Base-by-base conservation (phyloP, 2,888 invertebrate species). In the Xylota sylvarum region DNA sequence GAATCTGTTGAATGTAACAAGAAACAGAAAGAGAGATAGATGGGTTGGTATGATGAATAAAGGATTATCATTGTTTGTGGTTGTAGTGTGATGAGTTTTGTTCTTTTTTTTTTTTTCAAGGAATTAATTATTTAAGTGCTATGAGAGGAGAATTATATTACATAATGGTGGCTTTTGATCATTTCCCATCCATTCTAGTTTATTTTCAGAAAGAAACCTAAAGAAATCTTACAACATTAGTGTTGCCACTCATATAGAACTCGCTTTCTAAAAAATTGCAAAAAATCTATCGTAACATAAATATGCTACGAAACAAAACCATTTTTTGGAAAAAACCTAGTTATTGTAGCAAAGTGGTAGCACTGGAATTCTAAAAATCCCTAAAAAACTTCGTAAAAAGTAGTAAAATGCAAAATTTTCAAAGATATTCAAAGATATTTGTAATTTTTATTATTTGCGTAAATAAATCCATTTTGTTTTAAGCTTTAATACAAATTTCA, bases 1-100 rank as follows among this genome's bases (percentile, higher is more conserved):
- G 93, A 98, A 96, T 91, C 97, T 97, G 91, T 64, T 82, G 86
- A 86, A 72, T 86, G 37, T 67, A 72, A 73, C 62, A 46, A 67
- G 55, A 73, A 46, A 62, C 6, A 46, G 17, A 69, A 64, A 52
- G 17, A 40, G 19, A 30, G 23, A 19, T 12, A 9, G 14, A 55
- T 62, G 6, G 35, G 23, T 23, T 65, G 23, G 12, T 2, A 7
- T 32, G 19, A 60, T 74, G 46, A 74, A 69, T 74, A 55, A 69
- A 81, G 30, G 55, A 69, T 81, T 67, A 50, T 60, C 37, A 17
- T 79, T 55, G 37, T 30, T 32, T 64, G 46, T 48, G 9, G 9
- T 2, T 60, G 5, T 40, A 35, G 10, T 10, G 19, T 5, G 50
- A 37, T 43, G 5, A 19, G 43, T 60, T 73, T 46, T 58, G 35